Conservation (phyloP, 2,113 vertebrate genomes). For the Hyla sarda region DNA sequence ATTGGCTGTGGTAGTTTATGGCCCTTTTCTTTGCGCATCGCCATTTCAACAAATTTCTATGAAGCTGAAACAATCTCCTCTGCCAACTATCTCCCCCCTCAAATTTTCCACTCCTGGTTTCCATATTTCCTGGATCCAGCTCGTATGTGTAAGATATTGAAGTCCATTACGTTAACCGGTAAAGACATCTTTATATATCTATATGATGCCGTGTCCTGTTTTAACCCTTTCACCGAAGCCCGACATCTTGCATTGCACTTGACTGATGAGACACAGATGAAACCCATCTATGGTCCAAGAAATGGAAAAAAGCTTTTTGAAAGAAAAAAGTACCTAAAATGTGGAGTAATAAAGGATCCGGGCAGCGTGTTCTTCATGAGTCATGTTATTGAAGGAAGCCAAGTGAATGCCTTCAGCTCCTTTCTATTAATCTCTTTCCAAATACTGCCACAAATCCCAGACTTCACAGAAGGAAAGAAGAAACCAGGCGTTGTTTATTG, state of each 20-base stretch:
- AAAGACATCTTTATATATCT: background rate
- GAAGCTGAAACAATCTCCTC: background rate
- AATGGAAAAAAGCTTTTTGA: background rate
- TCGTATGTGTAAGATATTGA: background rate
- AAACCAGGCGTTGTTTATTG: conserved; percentile 44
- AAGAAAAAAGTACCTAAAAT: conserved; percentile 3
- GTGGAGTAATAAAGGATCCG: conserved; percentile 32
- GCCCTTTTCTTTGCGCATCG: background rate
- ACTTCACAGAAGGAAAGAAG: conserved; percentile 9
- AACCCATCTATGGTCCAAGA: background rate
- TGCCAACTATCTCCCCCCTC: background rate
- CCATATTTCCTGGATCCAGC: background rate
- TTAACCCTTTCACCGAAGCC: background rate
- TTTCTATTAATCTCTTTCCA: conserved; percentile 43
- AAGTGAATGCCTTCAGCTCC: conserved; percentile 24
- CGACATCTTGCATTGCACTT: no score
- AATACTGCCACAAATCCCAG: conserved; percentile 41
- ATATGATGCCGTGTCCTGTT: background rate
- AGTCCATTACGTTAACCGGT: background rate
- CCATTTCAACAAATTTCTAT: background rate
- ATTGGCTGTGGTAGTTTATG: background rate
- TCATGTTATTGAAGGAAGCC: conserved; percentile 33
- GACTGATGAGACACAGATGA: background rate
- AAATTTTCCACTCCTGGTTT: background rate
- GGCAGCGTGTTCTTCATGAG: conserved; percentile 36